phyloP scores from a whole-genome alignment of 1,140 invertebrate genomes.

The Tachypleus tridentatus region DNA sequence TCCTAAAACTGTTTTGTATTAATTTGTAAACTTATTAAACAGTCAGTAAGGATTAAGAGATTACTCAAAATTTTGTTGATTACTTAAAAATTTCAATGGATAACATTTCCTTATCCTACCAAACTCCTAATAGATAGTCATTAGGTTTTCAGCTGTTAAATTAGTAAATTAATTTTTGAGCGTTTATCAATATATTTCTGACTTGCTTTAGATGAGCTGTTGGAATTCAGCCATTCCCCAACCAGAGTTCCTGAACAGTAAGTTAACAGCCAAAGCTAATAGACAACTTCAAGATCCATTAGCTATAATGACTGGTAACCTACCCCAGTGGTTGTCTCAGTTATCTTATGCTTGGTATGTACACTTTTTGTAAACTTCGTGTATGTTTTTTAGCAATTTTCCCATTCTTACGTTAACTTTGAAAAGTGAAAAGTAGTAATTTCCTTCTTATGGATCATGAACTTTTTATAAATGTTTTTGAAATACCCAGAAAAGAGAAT shows the following conservation, averaged over 20 bases:
- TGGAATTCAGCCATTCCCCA: constrained; percentile 30
- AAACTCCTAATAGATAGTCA: not conserved
- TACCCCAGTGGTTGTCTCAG: constrained; percentile 89
- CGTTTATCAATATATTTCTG: not conserved
- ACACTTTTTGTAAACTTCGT: no score
- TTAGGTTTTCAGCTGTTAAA: not conserved
- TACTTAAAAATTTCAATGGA: not conserved
- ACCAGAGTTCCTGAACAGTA: constrained; percentile 55
- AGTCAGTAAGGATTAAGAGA: no score
- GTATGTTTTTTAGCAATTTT: no score
- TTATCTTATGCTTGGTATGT: constrained; percentile 75
- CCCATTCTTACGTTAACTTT: no score
- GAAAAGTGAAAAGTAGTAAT: not conserved
- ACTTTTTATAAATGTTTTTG: not conserved
- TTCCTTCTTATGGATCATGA: not conserved
- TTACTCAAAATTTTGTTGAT: no score
- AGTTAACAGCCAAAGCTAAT: constrained; percentile 86
- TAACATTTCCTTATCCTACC: not conserved
- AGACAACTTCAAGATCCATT: constrained; percentile 92
- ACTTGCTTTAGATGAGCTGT: constrained; percentile 16
- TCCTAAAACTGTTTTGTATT: no score
- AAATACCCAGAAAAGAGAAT: not conserved
- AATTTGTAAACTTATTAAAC: no score
- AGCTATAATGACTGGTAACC: constrained; percentile 94
- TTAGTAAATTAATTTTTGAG: not conserved